A percentile compares a stretch with the other conserved stretches of the same genome.
Evolutionary conservation across 2,113 vertebrate genomes (phyloP).

Genomic region (Loxodonta africana): DNA sequence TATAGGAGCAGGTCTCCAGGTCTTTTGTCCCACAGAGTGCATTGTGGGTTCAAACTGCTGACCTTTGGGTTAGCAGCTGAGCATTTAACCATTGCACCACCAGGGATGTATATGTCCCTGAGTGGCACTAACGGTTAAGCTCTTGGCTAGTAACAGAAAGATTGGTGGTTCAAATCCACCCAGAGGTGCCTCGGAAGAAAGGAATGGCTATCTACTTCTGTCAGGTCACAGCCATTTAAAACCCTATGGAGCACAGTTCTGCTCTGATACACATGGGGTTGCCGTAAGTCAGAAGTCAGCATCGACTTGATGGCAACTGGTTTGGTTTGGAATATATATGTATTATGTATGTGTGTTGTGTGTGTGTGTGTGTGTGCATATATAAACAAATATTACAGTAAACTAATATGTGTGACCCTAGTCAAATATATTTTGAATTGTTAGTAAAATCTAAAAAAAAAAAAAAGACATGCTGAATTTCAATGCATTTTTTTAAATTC

Average conservation of each 20-base stretch:
- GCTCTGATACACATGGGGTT: neutral
- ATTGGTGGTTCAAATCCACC: neutral
- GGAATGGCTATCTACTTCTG: neutral
- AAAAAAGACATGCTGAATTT: neutral
- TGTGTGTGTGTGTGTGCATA: neutral
- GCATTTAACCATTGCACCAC: neutral
- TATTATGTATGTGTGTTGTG: neutral
- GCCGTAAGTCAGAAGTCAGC: neutral
- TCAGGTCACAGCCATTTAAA: neutral
- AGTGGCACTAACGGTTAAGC: neutral
- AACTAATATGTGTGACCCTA: neutral
- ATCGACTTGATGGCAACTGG: neutral
- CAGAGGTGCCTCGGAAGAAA: neutral
- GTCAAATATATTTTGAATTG: neutral
- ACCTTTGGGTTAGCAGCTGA: neutral
- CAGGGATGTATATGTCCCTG: neutral
- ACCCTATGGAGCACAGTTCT: neutral
- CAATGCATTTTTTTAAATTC: conserved; percentile 16
- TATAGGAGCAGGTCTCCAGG: neutral
- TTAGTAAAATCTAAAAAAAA: neutral
- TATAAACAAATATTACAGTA: neutral
- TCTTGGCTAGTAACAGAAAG: neutral
- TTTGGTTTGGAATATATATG: no score
- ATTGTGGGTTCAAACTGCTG: neutral
- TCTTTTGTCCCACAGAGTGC: neutral